These are phyloP conservation scores for Lanius ludovicianus DNA, from an alignment of 2,113 vertebrate genomes.

Conservation along the genomic window DNA sequence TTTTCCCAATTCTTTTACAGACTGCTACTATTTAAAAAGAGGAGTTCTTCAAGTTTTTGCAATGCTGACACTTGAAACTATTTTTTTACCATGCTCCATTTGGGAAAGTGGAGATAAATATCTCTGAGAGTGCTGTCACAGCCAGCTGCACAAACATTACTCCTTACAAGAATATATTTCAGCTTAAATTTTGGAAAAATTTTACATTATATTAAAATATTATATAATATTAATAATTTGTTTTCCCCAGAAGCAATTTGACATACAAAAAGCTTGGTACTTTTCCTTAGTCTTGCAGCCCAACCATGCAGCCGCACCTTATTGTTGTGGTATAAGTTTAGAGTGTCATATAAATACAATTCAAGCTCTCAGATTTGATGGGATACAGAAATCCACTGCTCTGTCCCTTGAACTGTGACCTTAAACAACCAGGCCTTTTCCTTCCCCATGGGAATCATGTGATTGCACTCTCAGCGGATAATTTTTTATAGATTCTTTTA, in stretches of 20 bases:
- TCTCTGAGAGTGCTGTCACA: not conserved
- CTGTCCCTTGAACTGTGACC: conserved; percentile 66
- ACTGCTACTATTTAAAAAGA: not conserved
- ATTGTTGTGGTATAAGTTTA: not conserved
- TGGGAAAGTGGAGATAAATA: not conserved
- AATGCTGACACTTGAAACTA: not conserved
- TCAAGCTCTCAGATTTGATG: not conserved
- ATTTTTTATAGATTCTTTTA: conserved; percentile 65
- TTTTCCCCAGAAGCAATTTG: not conserved
- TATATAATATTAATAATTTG: not conserved
- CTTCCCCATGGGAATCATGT: conserved; percentile 68
- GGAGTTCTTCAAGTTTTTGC: not conserved
- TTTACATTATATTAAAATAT: not conserved
- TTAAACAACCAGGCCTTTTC: conserved; percentile 56
- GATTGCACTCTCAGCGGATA: conserved; percentile 73
- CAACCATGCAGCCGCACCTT: not conserved
- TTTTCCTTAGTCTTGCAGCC: not conserved
- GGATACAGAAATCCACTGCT: not conserved
- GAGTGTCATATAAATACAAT: not conserved
- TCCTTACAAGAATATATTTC: not conserved
- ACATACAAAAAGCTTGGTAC: not conserved
- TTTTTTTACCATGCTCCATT: not conserved
- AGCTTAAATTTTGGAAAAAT: not conserved
- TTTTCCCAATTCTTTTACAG: not conserved
- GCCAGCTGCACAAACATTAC: not conserved